Conservation (phyloP, 2,113 vertebrate genomes). For the Microtus pennsylvanicus region DNA sequence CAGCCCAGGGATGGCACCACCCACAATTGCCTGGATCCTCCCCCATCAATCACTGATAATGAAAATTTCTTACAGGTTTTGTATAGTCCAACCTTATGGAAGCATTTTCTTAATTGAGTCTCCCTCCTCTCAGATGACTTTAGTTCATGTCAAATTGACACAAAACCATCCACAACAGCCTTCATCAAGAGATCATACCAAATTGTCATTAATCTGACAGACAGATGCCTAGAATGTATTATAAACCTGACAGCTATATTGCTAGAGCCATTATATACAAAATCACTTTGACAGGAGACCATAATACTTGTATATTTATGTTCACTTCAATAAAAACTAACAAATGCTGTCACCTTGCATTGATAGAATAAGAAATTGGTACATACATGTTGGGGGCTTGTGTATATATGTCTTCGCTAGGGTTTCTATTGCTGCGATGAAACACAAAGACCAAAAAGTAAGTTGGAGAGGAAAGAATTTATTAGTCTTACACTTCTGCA, state of each 20-base stretch:
- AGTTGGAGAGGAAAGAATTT: neutral
- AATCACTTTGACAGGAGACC: neutral
- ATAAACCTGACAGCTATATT: neutral
- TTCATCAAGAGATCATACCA: neutral
- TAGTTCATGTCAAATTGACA: neutral
- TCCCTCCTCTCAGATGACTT: neutral
- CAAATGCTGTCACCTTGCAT: neutral
- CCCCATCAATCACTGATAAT: neutral
- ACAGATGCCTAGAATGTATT: neutral
- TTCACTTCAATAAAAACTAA: neutral
- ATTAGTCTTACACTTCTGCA: neutral
- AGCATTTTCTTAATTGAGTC: neutral
- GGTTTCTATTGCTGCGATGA: neutral
- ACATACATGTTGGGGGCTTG: neutral
- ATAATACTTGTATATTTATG: neutral
- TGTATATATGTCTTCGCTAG: neutral
- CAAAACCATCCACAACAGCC: neutral
- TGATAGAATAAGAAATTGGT: neutral
- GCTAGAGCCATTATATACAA: neutral
- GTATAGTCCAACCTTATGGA: neutral
- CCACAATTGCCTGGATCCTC: neutral
- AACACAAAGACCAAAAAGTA: neutral
- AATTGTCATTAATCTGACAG: neutral
- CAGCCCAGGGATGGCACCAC: too few species aligned
- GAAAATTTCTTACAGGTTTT: neutral